Conservation (phyloP, 2,797 vertebrate genomes). For the Syncerus caffer region DNA sequence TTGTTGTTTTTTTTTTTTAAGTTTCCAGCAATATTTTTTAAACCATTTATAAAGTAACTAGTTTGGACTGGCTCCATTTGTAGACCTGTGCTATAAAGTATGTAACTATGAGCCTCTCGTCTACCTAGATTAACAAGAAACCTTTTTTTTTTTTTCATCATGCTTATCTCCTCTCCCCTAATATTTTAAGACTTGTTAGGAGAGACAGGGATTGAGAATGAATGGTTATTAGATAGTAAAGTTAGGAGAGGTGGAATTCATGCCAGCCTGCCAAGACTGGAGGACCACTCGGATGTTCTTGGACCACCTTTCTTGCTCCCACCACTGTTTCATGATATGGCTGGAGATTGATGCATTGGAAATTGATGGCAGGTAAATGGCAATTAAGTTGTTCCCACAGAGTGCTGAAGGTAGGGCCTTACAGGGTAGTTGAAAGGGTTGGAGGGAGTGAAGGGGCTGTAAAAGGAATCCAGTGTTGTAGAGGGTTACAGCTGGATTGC, state of each 20-base stretch:
- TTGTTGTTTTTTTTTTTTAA: neutral
- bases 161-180: neutral
- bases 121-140: neutral
- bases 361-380: slow-evolving; percentile 2
- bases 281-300: neutral
- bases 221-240: neutral
- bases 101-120: neutral
- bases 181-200: neutral
- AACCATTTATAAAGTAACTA: slow-evolving; percentile 10
- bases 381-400: neutral
- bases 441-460: neutral
- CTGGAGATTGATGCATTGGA: neutral
- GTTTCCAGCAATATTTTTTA: slow-evolving; percentile 33
- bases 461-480: neutral
- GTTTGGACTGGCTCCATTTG: neutral
- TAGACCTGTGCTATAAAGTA: neutral
- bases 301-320: neutral
- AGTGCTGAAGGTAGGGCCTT: neutral
- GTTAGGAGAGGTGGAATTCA: neutral
- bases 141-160: neutral
- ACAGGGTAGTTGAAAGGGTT: neutral
- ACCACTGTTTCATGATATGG: neutral
- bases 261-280: neutral
- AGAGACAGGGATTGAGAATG: neutral
- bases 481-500: neutral